Evolutionary conservation across 2,113 vertebrate genomes (phyloP), one percentile per base, ranked within the genome.

Genomic region (Oryzias javanicus): DNA sequence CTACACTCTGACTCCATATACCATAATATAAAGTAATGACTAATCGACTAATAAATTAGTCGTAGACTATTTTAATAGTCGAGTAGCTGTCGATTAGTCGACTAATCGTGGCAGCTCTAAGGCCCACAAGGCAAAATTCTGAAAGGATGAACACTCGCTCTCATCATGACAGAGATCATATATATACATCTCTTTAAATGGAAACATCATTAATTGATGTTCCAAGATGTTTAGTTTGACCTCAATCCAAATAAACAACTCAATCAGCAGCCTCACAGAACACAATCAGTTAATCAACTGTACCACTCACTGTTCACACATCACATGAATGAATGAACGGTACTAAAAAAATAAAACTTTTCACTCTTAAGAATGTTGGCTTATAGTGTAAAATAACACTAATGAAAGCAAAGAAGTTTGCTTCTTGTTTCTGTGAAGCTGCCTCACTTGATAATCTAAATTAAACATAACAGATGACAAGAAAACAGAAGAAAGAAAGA

Each of bases 211-310:
- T 42, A 51, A 4, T 20, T 64, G 78, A 79, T 81, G 80, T 53
- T 86, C 74, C 55, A 60, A 80, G 72, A 82, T 76, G 80, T 78
- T 49, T 58, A 73, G 79, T 67, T 73, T 78, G 65, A 86, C 79
- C 67, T 64, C 64, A 72, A 67, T 73, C 72, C 35, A 63, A 48
- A 79, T 60, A 72, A 58, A 70, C 60, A 68, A 71, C 35, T 55
- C 15, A 59, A 71, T 65, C 2, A 69, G 48, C 88, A 87, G 83
- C 79, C 77, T 87, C 83, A 89, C 84, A 86, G 80, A 86, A 81
- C 35, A 14, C 0, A 35, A 51, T 20, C 12, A 51, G 6, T 56
- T 25, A 20, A 62, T 48, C 58, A 4, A 74, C 16, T 44, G 7
- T 46, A 51, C 51, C 35, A 5, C 6, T 49, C 42, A 59, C 8